Conservation (phyloP, 2,113 vertebrate species). For the Danionella cerebrum region DNA sequence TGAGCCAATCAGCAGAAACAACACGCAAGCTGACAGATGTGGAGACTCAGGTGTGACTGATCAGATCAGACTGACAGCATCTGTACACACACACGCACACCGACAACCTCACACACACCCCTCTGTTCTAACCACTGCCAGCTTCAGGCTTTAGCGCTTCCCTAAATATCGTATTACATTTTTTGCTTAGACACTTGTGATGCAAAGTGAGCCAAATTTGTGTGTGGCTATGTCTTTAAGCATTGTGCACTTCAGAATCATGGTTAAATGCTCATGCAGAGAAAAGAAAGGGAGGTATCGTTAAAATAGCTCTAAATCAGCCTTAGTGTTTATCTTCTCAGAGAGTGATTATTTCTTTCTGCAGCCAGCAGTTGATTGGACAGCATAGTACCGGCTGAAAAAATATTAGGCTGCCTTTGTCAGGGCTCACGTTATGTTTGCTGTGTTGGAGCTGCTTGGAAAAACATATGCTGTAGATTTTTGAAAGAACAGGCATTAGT, state of each 20-base stretch:
- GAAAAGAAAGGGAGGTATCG: constrained; percentile 45
- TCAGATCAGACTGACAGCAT: background rate
- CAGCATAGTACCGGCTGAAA: constrained; percentile 44
- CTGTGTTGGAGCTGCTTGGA: constrained; percentile 50
- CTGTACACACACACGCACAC: background rate
- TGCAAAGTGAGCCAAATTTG: too few relatives aligned
- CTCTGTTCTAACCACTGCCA: background rate
- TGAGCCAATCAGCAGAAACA: constrained; percentile 69
- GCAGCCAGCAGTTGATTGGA: constrained; percentile 31
- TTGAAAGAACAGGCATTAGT: background rate
- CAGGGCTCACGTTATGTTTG: constrained; percentile 24
- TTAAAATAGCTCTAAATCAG: constrained; percentile 54
- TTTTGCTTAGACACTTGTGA: too few relatives aligned
- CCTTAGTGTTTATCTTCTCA: constrained; percentile 47
- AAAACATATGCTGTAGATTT: constrained; percentile 33
- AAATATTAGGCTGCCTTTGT: constrained; percentile 47
- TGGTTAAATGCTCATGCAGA: constrained; percentile 29
- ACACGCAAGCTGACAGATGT: constrained; percentile 66
- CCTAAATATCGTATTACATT: background rate
- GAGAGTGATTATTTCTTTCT: constrained; percentile 53
- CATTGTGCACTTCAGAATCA: background rate
- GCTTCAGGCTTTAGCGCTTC: background rate
- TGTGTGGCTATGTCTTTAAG: too few relatives aligned
- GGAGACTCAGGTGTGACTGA: constrained; percentile 64
- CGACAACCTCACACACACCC: too few relatives aligned